phyloP scores from a whole-genome alignment of 2,797 vertebrate species.

The Anguilla marmorata region DNA sequence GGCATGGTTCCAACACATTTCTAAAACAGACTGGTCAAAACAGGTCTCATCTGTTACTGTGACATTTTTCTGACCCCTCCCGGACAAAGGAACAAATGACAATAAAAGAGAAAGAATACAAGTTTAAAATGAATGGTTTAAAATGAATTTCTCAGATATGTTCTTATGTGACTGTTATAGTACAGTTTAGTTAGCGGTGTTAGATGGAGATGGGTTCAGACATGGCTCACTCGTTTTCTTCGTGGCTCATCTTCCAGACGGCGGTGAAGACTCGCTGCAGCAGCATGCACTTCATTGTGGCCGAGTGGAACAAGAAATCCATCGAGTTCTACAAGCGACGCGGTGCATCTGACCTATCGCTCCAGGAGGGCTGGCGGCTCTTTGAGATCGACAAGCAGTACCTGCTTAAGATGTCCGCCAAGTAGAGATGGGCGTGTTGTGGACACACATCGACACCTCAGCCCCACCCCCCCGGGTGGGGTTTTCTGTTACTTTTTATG shows the following conservation, averaged over 20 bases:
- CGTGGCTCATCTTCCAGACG: conserved; percentile 58
- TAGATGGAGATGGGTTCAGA: background rate
- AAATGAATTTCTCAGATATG: background rate
- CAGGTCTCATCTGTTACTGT: background rate
- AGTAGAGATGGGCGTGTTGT: conserved; percentile 35
- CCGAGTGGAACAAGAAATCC: conserved; percentile 73
- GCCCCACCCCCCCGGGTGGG: background rate
- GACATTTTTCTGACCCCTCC: background rate
- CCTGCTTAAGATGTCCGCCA: conserved; percentile 61
- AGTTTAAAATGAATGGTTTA: background rate
- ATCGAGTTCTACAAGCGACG: conserved; percentile 67
- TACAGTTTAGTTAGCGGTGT: background rate
- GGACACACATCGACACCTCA: background rate
- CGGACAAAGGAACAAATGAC: background rate
- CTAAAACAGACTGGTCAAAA: background rate
- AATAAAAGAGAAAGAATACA: background rate
- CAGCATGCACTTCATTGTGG: conserved; percentile 78
- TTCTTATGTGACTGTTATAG: conserved; percentile 11
- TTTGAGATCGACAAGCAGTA: conserved; percentile 72
- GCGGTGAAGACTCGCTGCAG: conserved; percentile 74
- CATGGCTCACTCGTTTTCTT: background rate
- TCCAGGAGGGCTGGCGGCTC: conserved; percentile 74
- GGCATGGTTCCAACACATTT: background rate
- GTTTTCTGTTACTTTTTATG: background rate
- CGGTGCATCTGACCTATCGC: conserved; percentile 71